phyloP scores from a whole-genome alignment of 2,888 invertebrate species.

The Andrena dorsata region DNA sequence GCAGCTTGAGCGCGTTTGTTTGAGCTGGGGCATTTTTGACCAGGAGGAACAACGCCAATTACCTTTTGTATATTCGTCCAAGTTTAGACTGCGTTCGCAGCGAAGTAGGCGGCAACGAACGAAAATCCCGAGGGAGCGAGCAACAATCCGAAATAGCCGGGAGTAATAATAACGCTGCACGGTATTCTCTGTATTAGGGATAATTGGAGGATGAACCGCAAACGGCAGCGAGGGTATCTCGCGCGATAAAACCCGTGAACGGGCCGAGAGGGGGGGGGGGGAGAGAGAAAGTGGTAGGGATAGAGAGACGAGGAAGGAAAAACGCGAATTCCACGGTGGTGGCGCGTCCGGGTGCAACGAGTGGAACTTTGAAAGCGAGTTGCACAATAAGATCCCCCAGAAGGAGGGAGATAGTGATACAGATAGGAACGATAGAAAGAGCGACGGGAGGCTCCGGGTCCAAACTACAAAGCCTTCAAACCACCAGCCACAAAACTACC shows the following conservation, averaged over 20 bases:
- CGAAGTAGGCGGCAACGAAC: conserved; percentile 39
- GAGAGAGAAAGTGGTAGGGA: conserved; percentile 8
- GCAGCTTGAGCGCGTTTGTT: background rate
- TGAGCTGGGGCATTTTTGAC: background rate
- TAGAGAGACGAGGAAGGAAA: conserved; percentile 55
- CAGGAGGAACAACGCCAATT: conserved; percentile 17
- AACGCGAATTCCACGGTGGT: conserved; percentile 72
- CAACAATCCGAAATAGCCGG: conserved; percentile 70
- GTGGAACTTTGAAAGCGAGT: conserved; percentile 71
- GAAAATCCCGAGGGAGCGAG: conserved; percentile 47
- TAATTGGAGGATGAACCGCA: conserved; percentile 79
- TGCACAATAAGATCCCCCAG: conserved; percentile 68
- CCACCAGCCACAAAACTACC: conserved; percentile 66
- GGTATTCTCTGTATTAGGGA: conserved; percentile 75
- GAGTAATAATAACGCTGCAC: conserved; percentile 75
- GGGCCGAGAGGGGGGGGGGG: too few relatives aligned
- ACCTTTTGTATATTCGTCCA: conserved; percentile 1
- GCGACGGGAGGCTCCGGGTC: conserved; percentile 44
- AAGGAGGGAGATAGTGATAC: conserved; percentile 57
- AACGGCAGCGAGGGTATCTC: conserved; percentile 71
- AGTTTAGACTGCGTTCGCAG: conserved; percentile 17
- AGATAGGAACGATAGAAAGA: conserved; percentile 50
- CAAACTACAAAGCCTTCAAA: conserved; percentile 69
- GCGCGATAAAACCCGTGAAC: conserved; percentile 70
- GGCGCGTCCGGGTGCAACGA: conserved; percentile 68